phyloP scores from a whole-genome alignment of 2,888 invertebrate genomes.

The Lasius fuliginosus region DNA sequence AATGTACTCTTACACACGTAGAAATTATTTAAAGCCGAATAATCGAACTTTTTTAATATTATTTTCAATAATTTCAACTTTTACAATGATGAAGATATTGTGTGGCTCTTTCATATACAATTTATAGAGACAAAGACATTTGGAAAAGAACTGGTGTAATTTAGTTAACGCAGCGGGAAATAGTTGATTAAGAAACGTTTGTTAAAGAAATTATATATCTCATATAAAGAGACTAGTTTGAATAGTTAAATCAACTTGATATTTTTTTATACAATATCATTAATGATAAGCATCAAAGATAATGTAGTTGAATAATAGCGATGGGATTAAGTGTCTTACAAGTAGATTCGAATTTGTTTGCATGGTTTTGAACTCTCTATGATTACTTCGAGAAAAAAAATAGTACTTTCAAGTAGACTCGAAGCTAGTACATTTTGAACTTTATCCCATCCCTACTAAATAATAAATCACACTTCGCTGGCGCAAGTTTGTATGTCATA shows the following conservation, averaged over 20 bases:
- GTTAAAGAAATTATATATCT: not conserved
- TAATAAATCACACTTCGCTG: constrained; percentile 3
- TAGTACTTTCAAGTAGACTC: too few species aligned
- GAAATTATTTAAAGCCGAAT: not conserved
- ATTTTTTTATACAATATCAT: not conserved
- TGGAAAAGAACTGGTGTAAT: not conserved
- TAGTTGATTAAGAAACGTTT: not conserved
- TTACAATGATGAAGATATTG: not conserved
- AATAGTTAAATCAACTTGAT: not conserved
- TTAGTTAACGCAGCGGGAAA: not conserved
- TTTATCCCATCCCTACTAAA: too few species aligned
- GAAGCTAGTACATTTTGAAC: too few species aligned
- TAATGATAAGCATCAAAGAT: too few species aligned
- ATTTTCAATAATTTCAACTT: not conserved
- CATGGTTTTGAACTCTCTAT: too few species aligned
- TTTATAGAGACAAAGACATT: not conserved
- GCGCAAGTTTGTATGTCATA: constrained; percentile 4
- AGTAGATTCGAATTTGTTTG: too few species aligned
- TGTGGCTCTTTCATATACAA: not conserved
- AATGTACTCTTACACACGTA: not conserved
- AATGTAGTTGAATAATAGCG: too few species aligned
- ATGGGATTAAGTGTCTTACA: too few species aligned
- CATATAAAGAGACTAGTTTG: not conserved
- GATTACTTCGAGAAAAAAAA: too few species aligned
- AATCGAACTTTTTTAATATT: not conserved